phyloP scores from a whole-genome alignment of 2,797 vertebrate species.

The Phylloscopus collybita region DNA sequence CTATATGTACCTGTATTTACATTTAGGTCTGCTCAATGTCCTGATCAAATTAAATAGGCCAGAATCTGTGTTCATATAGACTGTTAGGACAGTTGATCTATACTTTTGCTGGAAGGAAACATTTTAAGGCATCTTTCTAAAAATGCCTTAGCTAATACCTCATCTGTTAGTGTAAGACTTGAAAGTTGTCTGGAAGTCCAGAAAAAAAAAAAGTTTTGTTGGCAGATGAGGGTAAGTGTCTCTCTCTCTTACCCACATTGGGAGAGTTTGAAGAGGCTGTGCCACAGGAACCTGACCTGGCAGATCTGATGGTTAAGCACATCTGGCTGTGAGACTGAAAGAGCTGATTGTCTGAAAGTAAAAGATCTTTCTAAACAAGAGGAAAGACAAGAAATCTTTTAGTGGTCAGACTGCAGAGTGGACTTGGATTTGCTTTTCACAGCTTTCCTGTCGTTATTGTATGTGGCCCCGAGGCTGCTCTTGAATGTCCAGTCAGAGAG shows the following conservation, averaged over 20 bases:
- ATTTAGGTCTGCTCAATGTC: background rate
- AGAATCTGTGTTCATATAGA: background rate
- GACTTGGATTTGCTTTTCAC: background rate
- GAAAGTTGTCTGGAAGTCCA: background rate
- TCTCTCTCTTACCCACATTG: background rate
- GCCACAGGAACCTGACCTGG: background rate
- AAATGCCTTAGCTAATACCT: background rate
- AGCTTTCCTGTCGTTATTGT: background rate
- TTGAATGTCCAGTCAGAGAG: background rate
- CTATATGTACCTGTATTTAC: background rate
- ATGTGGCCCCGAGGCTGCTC: background rate
- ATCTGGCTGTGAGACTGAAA: background rate
- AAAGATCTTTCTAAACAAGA: background rate
- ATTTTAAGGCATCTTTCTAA: background rate
- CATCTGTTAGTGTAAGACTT: background rate
- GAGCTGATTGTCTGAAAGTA: background rate
- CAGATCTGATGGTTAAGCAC: background rate
- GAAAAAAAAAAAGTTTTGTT: background rate
- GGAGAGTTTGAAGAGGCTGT: background rate
- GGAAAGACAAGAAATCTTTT: background rate
- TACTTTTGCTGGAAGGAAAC: background rate
- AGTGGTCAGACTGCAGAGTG: background rate
- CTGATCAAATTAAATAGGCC: background rate
- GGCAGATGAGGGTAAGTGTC: background rate
- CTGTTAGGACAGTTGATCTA: background rate